These are phyloP conservation scores for Eptesicus fuscus DNA, from an alignment of 2,113 vertebrate genomes.

Conservation along the genomic window DNA sequence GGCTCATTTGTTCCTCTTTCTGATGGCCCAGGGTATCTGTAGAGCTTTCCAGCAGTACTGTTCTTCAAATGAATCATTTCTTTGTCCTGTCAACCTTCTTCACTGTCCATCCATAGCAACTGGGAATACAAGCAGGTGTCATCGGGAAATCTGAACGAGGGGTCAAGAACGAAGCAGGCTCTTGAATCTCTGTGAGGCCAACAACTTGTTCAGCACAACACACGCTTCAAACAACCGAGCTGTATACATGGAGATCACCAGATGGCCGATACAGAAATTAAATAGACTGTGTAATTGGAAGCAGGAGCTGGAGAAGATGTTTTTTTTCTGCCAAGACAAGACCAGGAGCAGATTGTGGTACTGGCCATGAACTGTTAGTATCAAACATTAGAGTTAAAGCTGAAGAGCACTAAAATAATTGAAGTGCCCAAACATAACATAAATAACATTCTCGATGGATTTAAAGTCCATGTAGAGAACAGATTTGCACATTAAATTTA, in stretches of 20 bases:
- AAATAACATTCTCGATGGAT: background rate
- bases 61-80: background rate
- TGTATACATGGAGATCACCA: background rate
- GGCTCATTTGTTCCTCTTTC: background rate
- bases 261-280: background rate
- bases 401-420: background rate
- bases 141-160: background rate
- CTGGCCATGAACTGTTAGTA: background rate
- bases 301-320: background rate
- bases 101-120: background rate
- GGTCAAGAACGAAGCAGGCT: background rate
- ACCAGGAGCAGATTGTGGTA: background rate
- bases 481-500: background rate
- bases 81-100: too few species aligned
- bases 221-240: background rate
- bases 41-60: background rate
- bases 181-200: background rate
- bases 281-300: background rate
- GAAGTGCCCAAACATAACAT: background rate
- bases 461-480: background rate
- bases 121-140: background rate
- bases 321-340: background rate
- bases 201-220: background rate
- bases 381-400: background rate
- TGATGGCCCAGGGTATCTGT: background rate